Evolutionary conservation across 2,113 vertebrate genomes (phyloP), one percentile per base, ranked within the genome.

Genomic region (Malurus elegans): DNA sequence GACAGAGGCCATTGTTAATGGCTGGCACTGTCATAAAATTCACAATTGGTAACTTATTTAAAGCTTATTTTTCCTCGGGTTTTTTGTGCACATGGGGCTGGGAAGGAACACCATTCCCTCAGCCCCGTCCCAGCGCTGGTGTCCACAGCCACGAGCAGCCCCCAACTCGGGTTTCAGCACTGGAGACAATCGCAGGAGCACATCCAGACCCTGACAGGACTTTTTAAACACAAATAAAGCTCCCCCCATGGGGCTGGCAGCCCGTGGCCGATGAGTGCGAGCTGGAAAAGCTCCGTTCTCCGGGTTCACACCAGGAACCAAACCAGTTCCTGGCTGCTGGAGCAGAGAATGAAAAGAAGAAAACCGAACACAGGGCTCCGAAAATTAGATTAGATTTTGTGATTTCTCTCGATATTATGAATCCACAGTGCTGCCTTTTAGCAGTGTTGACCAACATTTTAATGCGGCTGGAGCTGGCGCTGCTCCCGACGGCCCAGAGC

Each of bases 281-380:
- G 78, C 80, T 81, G 73, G 53, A 47, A 23, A 44, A 67, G 56
- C 1, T 2, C 67, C 1, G 83, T 73, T 65, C 58, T 65, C 1
- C 0, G 8, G 47, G 65, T 47, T 42, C 65, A 4, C 91, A 81
- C 48, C 11, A 32, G 15, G 53, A 94, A 62, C 76, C 69, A 84
- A 95, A 91, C 94, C 88, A 91, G 92, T 92, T 93, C 88, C 60
- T 84, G 86, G 89, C 88, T 92, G 92, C 47, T 93, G 48, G 6
- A 74, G 73, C 61, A 57, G 51, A 78, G 92, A 71, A 18, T 2
- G 64, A 40, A 84, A 40, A 76, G 38, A 86, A 67, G 51, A 21
- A 88, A 80, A 73, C 40, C 70, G 18, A 92, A 13, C 0, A 10
- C 14, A 1, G 5, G 1, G 73, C 70, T 72, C 76, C 0, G 1